Conservation (phyloP, 2,888 invertebrate genomes). For the Aporophyla nigra region DNA sequence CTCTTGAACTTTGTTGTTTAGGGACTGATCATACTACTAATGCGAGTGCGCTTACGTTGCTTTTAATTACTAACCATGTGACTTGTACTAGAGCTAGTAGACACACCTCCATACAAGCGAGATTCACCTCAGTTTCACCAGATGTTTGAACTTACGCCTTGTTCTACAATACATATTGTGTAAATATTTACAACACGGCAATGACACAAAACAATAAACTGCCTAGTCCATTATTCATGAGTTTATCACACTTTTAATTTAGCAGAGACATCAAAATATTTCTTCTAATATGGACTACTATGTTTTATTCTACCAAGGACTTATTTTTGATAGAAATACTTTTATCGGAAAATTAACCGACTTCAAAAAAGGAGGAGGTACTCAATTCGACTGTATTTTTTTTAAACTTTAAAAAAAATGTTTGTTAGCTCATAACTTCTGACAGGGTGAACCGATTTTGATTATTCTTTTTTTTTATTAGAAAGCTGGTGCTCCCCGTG, state of each 20-base stretch:
- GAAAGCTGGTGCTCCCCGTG: too few relatives aligned
- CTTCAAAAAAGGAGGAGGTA: too few relatives aligned
- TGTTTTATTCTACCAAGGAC: too few relatives aligned
- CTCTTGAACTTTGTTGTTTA: neutral
- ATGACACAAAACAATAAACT: neutral
- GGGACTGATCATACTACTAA: neutral
- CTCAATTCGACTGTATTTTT: too few relatives aligned
- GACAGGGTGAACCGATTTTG: too few relatives aligned
- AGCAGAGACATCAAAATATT: neutral
- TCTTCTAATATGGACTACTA: neutral
- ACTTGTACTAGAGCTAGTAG: neutral
- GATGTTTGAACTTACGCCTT: neutral
- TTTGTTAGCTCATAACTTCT: too few relatives aligned
- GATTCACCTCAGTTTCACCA: neutral
- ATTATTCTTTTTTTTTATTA: too few relatives aligned
- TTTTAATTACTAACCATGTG: neutral
- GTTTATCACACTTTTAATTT: neutral
- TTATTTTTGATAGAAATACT: too few relatives aligned
- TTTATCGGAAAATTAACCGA: neutral
- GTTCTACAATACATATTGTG: neutral
- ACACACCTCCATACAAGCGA: neutral
- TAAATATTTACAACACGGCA: neutral
- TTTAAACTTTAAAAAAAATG: too few relatives aligned
- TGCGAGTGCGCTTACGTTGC: neutral
- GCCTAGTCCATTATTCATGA: neutral